Percentiles rank a stretch among this genome's conserved stretches.
Evolutionary conservation across 1,140 invertebrate species (phyloP).

Genomic region (Acromyrmex charruanus): DNA sequence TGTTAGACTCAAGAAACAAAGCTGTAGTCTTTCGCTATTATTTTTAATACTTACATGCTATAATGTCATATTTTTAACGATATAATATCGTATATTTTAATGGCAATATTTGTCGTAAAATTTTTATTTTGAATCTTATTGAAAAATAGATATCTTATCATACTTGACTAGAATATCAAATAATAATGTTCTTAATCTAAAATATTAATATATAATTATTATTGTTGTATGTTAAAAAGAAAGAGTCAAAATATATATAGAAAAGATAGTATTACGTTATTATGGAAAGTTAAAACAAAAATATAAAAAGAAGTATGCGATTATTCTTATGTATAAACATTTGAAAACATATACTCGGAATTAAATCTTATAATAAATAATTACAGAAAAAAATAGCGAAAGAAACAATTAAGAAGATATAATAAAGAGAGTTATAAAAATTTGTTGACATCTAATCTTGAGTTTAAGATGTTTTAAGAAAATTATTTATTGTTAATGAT

Average conservation of each 20-base stretch:
- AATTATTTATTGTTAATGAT: slow-evolving; percentile 7
- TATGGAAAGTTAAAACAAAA: not conserved
- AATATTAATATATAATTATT: not conserved
- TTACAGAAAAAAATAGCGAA: no score
- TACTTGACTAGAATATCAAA: not conserved
- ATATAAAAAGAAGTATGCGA: not conserved
- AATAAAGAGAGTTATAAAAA: not conserved
- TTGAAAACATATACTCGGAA: not conserved
- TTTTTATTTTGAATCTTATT: not conserved
- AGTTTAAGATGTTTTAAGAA: not conserved
- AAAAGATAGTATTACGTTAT: not conserved
- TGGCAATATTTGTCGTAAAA: not conserved
- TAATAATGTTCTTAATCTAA: not conserved
- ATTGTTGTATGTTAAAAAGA: not conserved
- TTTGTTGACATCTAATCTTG: not conserved
- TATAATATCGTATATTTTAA: not conserved
- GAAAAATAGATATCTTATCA: not conserved
- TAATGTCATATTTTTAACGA: not conserved
- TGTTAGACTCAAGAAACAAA: slow-evolving; percentile 14
- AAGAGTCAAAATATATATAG: not conserved
- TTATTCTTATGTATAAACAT: not conserved
- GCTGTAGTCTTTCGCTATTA: not conserved
- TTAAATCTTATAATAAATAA: no score
- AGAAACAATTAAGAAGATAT: not conserved
- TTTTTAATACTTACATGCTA: slow-evolving; percentile 12